Conservation (phyloP, 2,113 vertebrate genomes). For the Rhinolophus ferrumequinum region DNA sequence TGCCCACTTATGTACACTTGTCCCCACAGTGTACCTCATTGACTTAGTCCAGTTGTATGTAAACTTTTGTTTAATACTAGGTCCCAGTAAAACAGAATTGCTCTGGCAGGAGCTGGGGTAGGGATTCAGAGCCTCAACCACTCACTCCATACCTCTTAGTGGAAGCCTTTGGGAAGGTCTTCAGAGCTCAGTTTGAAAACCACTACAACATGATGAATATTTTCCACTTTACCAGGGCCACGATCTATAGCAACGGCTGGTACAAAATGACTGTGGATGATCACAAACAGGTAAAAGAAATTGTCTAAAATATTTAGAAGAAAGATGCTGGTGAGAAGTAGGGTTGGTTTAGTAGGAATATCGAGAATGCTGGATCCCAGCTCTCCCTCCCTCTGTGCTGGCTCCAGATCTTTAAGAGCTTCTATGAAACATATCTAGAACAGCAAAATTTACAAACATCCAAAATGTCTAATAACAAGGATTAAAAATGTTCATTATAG, state of each 20-base stretch:
- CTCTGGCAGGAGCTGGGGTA: neutral
- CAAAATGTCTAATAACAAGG: neutral
- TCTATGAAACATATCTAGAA: neutral
- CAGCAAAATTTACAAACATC: conserved; percentile 32
- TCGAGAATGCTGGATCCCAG: neutral
- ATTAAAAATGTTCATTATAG: conserved; percentile 2
- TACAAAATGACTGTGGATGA: neutral
- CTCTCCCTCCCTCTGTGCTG: neutral
- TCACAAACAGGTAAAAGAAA: neutral
- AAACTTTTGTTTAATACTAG: neutral
- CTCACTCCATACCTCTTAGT: neutral
- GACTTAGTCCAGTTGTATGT: neutral
- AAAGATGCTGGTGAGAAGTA: neutral
- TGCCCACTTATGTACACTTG: neutral
- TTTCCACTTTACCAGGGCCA: neutral
- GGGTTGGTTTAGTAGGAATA: neutral
- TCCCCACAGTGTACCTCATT: neutral
- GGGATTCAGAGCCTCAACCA: neutral
- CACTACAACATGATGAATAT: neutral
- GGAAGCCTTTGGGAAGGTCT: neutral
- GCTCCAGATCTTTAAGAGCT: neutral
- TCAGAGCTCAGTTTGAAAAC: neutral
- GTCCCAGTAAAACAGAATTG: neutral
- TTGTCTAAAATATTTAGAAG: neutral
- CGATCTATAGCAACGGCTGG: neutral